Evolutionary conservation across 2,888 invertebrate genomes (phyloP), one percentile per base, ranked within the genome.

Genomic region (Orchesellides sinensis): DNA sequence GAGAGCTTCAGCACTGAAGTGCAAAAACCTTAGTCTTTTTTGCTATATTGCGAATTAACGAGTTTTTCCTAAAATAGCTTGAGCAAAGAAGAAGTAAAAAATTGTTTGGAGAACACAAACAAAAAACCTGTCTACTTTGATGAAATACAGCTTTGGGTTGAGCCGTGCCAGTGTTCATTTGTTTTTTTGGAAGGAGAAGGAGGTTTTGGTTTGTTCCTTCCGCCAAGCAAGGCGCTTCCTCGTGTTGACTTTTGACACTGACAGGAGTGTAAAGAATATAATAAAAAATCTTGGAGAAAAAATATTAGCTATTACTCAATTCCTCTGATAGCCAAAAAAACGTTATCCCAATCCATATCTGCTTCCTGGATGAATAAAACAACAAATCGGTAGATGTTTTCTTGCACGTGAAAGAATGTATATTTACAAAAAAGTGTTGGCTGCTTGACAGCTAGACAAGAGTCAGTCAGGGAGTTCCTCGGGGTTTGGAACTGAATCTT

Each of bases 161-260:
- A 61, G 40, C 47, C 32, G 61, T 61, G 73, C 61, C 49, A 47
- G 73, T 40, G 47, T 49, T 49, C 61, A 61, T 73, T 73, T 73
- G 73, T 61, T 61, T 35, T 35, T 61, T 69, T 69, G 69, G 54
- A 54, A 69, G 69, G 70, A n/a, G n/a, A n/a, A n/a, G n/a, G n/a
- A n/a, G n/a, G n/a, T n/a, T n/a, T n/a, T n/a, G n/a, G n/a, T 40
- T 29, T 70, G 70, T 73, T 61, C 73, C 49, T 59, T 32, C 32
- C 32, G 19, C n/a, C n/a, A n/a, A n/a, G n/a, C n/a, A n/a, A n/a
- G n/a, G n/a, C n/a, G n/a, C 32, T 25, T 19, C 32, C 29, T 70
- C 35, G n/a, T 73, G 73, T 73, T 61, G 61, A 73, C 61, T 73
- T 70, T 73, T 61, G 73, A 73, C 61, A 72, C 73, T 73, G 61